These are phyloP conservation scores for Pipistrellus nathusii DNA, from an alignment of 2,797 vertebrate genomes.

Conservation along the genomic window DNA sequence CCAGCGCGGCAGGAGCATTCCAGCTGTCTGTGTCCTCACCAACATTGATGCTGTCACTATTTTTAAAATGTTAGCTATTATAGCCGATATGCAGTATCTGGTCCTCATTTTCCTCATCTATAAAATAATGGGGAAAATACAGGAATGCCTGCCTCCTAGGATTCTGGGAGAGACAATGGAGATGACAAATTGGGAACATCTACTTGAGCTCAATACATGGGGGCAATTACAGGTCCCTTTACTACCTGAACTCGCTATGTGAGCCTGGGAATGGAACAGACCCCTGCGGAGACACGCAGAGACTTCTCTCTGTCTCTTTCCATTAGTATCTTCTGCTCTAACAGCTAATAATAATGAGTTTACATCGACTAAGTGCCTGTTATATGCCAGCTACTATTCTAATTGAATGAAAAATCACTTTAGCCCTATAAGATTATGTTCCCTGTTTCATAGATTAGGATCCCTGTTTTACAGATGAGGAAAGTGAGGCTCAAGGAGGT, in stretches of 20 bases:
- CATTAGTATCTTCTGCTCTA: background rate
- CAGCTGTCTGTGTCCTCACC: background rate
- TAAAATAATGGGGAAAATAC: background rate
- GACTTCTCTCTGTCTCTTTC: too few relatives aligned
- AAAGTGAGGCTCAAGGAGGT: background rate
- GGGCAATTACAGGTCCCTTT: background rate
- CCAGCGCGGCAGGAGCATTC: background rate
- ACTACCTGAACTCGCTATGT: rapidly evolving
- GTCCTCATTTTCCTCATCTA: background rate
- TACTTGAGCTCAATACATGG: background rate
- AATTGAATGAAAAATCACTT: background rate
- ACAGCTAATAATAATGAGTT: background rate
- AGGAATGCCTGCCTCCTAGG: background rate
- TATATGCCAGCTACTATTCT: background rate
- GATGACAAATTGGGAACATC: background rate
- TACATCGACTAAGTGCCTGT: background rate
- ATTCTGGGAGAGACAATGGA: background rate
- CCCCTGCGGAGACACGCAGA: background rate
- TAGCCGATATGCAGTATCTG: background rate
- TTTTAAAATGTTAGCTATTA: background rate
- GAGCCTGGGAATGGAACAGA: background rate
- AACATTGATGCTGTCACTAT: background rate
- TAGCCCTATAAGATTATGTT: background rate
- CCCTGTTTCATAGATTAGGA: background rate
- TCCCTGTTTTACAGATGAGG: background rate